Conservation (phyloP, 2,113 vertebrate genomes). For the Galemys pyrenaicus region DNA sequence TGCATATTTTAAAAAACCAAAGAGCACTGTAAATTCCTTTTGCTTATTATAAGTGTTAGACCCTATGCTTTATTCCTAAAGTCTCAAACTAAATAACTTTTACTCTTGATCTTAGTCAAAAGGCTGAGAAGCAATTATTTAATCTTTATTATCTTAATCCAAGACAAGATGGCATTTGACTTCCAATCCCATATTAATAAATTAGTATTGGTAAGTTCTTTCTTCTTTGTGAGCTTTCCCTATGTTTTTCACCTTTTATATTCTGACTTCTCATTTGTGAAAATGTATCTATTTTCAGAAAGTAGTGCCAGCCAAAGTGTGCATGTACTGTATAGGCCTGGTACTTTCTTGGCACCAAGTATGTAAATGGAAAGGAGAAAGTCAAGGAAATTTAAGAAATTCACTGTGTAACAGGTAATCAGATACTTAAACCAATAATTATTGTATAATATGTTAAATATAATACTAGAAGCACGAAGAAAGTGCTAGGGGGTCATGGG, state of each 20-base stretch:
- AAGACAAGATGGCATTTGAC: not conserved
- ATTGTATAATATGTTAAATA: not conserved
- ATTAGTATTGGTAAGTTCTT: not conserved
- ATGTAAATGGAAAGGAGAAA: not conserved
- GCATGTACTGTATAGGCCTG: not conserved
- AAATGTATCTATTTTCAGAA: not conserved
- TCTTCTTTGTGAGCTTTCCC: not conserved
- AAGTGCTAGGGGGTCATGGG: not conserved
- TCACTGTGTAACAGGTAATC: not conserved
- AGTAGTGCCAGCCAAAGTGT: not conserved
- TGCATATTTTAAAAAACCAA: not conserved
- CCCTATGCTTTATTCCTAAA: not conserved
- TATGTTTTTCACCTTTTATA: not conserved
- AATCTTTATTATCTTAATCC: not conserved
- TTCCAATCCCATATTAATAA: slow-evolving; percentile 4
- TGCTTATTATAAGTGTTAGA: not conserved
- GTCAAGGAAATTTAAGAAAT: slow-evolving; percentile 3
- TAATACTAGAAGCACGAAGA: not conserved
- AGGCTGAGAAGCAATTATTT: no score
- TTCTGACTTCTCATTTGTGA: not conserved
- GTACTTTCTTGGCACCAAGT: not conserved
- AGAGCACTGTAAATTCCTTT: not conserved
- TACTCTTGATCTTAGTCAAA: not conserved
- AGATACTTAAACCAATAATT: not conserved
- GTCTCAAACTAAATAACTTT: not conserved